phyloP scores from a whole-genome alignment of 2,113 vertebrate genomes.

The Empidonax traillii region DNA sequence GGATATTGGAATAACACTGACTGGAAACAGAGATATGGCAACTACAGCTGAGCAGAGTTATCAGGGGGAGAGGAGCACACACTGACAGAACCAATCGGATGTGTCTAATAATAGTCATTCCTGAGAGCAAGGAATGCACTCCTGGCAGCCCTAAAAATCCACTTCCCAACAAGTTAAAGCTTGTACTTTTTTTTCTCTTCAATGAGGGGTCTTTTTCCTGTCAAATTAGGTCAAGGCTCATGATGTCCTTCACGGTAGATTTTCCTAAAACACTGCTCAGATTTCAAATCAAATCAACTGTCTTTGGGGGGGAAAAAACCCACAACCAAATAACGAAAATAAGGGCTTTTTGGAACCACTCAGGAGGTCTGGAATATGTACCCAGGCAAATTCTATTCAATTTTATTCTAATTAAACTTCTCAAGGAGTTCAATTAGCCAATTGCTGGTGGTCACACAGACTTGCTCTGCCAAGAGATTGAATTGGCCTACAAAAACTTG shows the following conservation, averaged over 20 bases:
- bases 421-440: background rate
- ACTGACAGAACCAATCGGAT: background rate
- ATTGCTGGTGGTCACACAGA: background rate
- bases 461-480: background rate
- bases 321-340: background rate
- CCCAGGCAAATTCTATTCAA: background rate
- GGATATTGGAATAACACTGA: background rate
- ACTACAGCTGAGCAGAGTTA: background rate
- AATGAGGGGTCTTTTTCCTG: too few relatives aligned
- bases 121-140: background rate
- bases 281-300: background rate
- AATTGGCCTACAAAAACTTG: background rate
- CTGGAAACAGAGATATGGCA: background rate
- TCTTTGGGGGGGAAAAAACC: background rate
- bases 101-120: background rate
- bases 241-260: background rate
- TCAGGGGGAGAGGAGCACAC: background rate
- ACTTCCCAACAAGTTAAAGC: background rate
- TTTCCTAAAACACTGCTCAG: background rate
- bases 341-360: background rate
- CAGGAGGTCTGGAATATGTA: background rate
- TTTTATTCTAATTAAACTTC: background rate
- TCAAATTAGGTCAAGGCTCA: background rate
- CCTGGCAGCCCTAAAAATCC: background rate
- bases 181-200: background rate